phyloP scores from a whole-genome alignment of 2,888 invertebrate genomes.

The Limnephilus auricula region DNA sequence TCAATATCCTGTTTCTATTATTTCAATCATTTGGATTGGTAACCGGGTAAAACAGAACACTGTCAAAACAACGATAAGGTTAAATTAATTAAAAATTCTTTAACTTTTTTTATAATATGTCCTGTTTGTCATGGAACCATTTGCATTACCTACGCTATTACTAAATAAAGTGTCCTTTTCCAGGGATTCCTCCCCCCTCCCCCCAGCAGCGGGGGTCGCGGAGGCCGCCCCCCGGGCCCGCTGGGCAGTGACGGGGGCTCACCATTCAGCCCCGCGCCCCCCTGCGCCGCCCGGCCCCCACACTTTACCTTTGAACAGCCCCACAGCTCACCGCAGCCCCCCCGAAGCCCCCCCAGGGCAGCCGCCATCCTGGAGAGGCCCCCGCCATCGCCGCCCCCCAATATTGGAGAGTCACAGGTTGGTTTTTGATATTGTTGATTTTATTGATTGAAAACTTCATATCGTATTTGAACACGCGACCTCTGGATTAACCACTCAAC shows the following conservation, averaged over 20 bases:
- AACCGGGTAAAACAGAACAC: too few species aligned
- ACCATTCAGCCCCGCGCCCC: constrained; percentile 67
- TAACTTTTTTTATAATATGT: too few species aligned
- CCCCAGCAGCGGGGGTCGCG: constrained; percentile 71
- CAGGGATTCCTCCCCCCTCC: constrained; percentile 76
- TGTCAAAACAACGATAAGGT: too few species aligned
- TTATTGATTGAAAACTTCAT: neutral
- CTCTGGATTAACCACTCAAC: too few species aligned
- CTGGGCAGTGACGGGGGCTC: constrained; percentile 66
- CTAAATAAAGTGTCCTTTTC: constrained; percentile 63
- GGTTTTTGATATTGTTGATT: neutral
- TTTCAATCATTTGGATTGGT: too few species aligned
- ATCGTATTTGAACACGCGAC: too few species aligned
- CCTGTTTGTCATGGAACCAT: neutral
- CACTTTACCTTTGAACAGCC: constrained; percentile 66
- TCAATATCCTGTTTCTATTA: too few species aligned
- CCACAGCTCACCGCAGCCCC: constrained; percentile 59
- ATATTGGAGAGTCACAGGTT: constrained; percentile 66
- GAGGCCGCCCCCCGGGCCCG: constrained; percentile 72
- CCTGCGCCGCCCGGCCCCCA: constrained; percentile 57
- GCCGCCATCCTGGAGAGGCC: constrained; percentile 67
- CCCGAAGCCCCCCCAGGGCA: constrained; percentile 49
- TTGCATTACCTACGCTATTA: neutral
- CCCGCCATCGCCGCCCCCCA: constrained; percentile 70
- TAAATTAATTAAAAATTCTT: too few species aligned